A percentile compares a stretch with the other conserved stretches of the same genome.
Evolutionary conservation across 2,888 invertebrate species (phyloP).

Genomic region (Scelioninae gen. 1): DNA sequence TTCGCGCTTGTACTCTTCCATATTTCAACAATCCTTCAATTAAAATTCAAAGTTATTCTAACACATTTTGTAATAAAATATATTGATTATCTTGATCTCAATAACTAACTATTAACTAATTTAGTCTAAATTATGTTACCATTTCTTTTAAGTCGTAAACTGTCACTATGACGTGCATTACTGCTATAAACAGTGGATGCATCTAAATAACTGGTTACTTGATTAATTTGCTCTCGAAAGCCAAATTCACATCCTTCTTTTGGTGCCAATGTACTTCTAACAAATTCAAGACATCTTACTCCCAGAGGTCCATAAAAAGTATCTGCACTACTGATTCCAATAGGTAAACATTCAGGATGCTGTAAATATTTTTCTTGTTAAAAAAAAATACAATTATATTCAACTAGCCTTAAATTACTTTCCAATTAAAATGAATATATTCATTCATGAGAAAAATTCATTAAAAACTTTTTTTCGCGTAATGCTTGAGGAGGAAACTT

Average conservation of each 20-base stretch:
- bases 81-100: too few species aligned
- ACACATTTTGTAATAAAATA: too few species aligned
- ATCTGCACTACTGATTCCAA: slow-evolving; percentile 89
- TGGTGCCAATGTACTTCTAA: slow-evolving; percentile 92
- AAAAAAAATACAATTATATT: neutral
- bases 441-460: too few species aligned
- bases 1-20: slow-evolving; percentile 87
- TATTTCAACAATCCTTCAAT: slow-evolving; percentile 84
- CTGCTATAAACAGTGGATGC: slow-evolving; percentile 93
- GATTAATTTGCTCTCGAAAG: slow-evolving; percentile 93
- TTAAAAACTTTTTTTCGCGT: too few species aligned
- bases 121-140: slow-evolving; percentile 84
- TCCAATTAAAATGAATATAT: too few species aligned
- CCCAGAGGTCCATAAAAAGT: slow-evolving; percentile 89
- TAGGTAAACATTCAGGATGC: slow-evolving; percentile 95
- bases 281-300: slow-evolving; percentile 92
- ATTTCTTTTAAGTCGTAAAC: slow-evolving; percentile 90
- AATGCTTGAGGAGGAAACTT: too few species aligned
- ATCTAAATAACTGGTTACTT: slow-evolving; percentile 92
- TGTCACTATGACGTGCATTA: slow-evolving; percentile 88
- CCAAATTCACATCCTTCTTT: slow-evolving; percentile 92
- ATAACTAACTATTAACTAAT: too few species aligned
- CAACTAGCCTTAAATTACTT: too few species aligned
- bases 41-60: neutral
- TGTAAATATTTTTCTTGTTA: slow-evolving; percentile 75